Evolutionary conservation across 2,113 vertebrate genomes (phyloP), one percentile per base, ranked within the genome.

Genomic region (Podarcis muralis): DNA sequence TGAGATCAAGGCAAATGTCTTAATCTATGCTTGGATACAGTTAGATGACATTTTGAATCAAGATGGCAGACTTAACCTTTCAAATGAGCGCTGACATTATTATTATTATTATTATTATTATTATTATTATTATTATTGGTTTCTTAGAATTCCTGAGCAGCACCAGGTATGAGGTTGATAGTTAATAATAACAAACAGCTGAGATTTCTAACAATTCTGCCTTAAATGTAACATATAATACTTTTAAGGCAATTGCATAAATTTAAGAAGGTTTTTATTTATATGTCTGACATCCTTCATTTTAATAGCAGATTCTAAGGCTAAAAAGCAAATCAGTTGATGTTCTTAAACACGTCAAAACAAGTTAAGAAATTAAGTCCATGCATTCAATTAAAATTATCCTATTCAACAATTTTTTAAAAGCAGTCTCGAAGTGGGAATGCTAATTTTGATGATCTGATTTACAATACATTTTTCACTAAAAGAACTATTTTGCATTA

Each of bases 371-470:
- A 53, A 59, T 22, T 76, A 88, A 9, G 3, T 83, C 53, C n/a
- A 66, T 20, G 37, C 25, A 78, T 43, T 76, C 74, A 78, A 78
- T 77, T 86, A 86, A 86, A 86, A 77, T 66, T 48, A 68, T 86
- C 20, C 30, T 66, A 4, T 65, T 65, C 16, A 48, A 48, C 27
- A 43, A 66, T 23, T 2, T 53, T 86, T 78, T 66, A 30, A 86
- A 86, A 86, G 35, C 74, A 77, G 15, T 27, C 40, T 27, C 37
- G 35, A 75, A 48, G 12, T 30, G 22, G 22, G 27, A 68, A 86
- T 68, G 16, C 40, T 78, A 48, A 86, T 86, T 66, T 79, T 66
- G 40, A 62, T 86, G 32, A 68, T 86, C 37, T 86, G 59, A 78
- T 78, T 68, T 86, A 78, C 59, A 86, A 66, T 68, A 68, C 35